Conservation (phyloP, 2,797 vertebrate species). For the Muraenolepis orangiensis region DNA sequence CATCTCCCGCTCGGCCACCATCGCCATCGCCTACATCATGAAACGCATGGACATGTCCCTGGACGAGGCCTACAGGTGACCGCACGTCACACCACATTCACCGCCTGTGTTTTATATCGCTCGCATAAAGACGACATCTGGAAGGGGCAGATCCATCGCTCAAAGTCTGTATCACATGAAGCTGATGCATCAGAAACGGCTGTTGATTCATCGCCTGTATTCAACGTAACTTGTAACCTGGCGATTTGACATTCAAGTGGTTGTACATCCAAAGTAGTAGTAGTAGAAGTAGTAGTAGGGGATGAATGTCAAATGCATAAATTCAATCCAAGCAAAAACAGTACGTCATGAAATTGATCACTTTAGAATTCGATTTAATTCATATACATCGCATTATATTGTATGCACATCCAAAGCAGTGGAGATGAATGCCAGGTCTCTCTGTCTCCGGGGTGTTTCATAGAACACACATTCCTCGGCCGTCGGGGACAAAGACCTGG, state of each 20-base stretch:
- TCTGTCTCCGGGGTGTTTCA: background rate
- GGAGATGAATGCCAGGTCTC: background rate
- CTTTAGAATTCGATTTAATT: background rate
- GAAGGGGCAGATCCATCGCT: too few species aligned
- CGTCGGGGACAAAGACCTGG: background rate
- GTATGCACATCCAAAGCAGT: background rate
- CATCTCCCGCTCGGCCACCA: conserved; percentile 94
- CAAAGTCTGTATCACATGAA: too few species aligned
- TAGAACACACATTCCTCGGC: conserved; percentile 14
- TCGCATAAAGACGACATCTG: too few species aligned
- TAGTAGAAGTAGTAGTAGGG: too few species aligned
- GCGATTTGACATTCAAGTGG: too few species aligned
- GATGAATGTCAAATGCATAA: too few species aligned
- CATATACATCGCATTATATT: too few species aligned
- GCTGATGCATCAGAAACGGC: too few species aligned
- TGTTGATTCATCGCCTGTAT: background rate
- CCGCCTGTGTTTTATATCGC: too few species aligned
- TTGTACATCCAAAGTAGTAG: too few species aligned
- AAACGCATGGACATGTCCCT: conserved; percentile 96
- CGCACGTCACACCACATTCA: background rate
- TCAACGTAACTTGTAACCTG: too few species aligned
- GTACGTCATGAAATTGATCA: background rate
- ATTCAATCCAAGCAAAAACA: too few species aligned
- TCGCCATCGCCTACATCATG: conserved; percentile 98
- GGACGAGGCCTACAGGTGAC: conserved; percentile 94